Conservation (phyloP, 2,113 vertebrate genomes). For the Pachyramphus minor region DNA sequence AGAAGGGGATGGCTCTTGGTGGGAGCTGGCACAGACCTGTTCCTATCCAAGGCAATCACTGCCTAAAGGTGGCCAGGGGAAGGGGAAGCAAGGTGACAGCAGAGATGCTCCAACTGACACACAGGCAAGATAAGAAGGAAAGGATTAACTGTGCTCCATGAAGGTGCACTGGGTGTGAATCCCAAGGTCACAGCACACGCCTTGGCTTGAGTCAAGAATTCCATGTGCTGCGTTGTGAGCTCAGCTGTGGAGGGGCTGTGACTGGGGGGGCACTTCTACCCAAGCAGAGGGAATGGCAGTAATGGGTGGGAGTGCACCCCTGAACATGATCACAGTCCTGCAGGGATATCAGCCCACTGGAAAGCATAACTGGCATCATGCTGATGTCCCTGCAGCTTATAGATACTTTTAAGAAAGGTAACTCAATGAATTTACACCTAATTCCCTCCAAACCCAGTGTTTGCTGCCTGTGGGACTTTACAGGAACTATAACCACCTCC, state of each 20-base stretch:
- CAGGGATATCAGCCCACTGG: neutral
- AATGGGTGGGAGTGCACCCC: neutral
- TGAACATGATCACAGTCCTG: neutral
- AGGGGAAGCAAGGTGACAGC: neutral
- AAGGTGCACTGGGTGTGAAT: neutral
- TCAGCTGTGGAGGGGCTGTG: rapidly evolving
- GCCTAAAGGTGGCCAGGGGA: neutral
- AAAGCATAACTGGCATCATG: neutral
- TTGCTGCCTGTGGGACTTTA: neutral
- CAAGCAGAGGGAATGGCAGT: neutral
- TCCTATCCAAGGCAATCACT: neutral
- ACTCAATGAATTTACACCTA: neutral
- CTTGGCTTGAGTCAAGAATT: neutral
- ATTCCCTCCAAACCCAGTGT: neutral
- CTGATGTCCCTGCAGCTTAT: neutral
- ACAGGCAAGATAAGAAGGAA: neutral
- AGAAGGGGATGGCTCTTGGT: neutral
- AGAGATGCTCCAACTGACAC: neutral
- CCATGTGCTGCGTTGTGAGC: rapidly evolving
- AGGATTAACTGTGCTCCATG: neutral
- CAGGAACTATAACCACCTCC: neutral
- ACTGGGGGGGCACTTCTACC: neutral
- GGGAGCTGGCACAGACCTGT: neutral
- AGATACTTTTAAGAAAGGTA: neutral
- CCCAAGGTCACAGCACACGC: neutral